Percentiles rank a stretch among this genome's conserved stretches.
These are phyloP conservation scores for Lymantria dispar DNA, from an alignment of 2,888 invertebrate genomes.

Conservation along the genomic window DNA sequence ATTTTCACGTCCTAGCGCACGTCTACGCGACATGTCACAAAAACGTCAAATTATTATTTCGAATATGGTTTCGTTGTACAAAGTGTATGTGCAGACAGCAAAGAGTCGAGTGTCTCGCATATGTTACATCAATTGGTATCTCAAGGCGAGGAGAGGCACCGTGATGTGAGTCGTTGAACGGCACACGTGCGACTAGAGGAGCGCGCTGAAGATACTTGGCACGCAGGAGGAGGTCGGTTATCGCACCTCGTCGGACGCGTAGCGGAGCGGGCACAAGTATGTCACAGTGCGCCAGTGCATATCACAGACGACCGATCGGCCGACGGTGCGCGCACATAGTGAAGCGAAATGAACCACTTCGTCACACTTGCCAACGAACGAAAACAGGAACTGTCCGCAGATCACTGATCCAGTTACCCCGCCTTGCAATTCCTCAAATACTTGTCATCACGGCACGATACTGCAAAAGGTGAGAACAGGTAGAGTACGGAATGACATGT, in stretches of 20 bases:
- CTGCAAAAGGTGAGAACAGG: constrained; percentile 23
- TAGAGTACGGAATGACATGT: constrained; percentile 12
- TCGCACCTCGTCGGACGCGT: constrained; percentile 54
- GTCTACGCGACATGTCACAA: constrained; percentile 53
- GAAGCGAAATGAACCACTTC: constrained; percentile 28
- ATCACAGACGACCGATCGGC: constrained; percentile 43
- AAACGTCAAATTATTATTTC: constrained; percentile 52
- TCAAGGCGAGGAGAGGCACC: constrained; percentile 50
- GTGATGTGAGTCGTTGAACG: constrained; percentile 42
- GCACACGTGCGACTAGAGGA: constrained; percentile 65
- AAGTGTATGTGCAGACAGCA: constrained; percentile 23
- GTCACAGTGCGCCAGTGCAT: constrained; percentile 57
- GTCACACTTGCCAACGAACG: constrained; percentile 8
- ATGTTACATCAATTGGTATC: constrained; percentile 50
- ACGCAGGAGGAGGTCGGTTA: constrained; percentile 62
- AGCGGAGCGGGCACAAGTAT: constrained; percentile 49
- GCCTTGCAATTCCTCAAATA: constrained; percentile 37
- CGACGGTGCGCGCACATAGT: constrained; percentile 33
- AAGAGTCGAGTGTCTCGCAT: constrained; percentile 27
- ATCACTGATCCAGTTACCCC: constrained; percentile 32
- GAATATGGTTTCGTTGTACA: constrained; percentile 28
- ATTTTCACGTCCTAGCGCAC: constrained; percentile 34
- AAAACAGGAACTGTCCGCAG: constrained; percentile 17
- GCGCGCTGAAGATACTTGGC: constrained; percentile 66
- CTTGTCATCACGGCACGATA: constrained; percentile 25